Conservation (phyloP, 1,140 invertebrate genomes). For the Trichomalopsis sarcophagae region DNA sequence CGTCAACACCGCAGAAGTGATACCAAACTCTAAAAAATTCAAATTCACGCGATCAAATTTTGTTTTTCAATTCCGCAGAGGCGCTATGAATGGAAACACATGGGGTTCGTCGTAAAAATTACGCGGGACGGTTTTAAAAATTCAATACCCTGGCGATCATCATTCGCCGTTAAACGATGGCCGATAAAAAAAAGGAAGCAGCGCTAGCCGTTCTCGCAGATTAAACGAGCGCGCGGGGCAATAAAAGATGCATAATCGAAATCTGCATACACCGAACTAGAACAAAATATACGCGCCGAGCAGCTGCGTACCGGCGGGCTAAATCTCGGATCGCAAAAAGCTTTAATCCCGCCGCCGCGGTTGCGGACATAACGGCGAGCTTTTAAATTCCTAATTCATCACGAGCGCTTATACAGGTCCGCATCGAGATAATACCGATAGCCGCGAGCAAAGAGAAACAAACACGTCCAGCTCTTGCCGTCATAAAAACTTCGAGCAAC, state of each 20-base stretch:
- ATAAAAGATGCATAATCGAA: slow-evolving; percentile 32
- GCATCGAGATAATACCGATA: neutral
- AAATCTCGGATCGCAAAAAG: neutral
- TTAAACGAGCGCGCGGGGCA: neutral
- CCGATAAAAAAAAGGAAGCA: slow-evolving; percentile 3
- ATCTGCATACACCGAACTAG: slow-evolving; percentile 20
- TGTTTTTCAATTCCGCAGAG: neutral
- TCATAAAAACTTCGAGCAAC: neutral
- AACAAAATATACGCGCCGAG: neutral
- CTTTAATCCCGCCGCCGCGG: too few species aligned
- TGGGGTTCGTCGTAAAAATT: neutral
- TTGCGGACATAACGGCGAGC: too few species aligned
- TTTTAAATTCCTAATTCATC: neutral
- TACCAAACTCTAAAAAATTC: too few species aligned
- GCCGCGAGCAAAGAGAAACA: neutral
- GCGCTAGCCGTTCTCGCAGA: neutral
- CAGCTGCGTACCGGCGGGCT: neutral
- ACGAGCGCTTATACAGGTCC: too few species aligned
- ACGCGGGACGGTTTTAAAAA: neutral
- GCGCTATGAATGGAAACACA: neutral
- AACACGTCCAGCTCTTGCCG: neutral
- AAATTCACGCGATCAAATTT: too few species aligned
- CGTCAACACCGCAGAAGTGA: too few species aligned
- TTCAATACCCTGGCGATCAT: neutral
- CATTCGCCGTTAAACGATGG: slow-evolving; percentile 15